These are phyloP conservation scores for Sepiola atlantica DNA, from an alignment of 2,888 invertebrate genomes.

Conservation along the genomic window DNA sequence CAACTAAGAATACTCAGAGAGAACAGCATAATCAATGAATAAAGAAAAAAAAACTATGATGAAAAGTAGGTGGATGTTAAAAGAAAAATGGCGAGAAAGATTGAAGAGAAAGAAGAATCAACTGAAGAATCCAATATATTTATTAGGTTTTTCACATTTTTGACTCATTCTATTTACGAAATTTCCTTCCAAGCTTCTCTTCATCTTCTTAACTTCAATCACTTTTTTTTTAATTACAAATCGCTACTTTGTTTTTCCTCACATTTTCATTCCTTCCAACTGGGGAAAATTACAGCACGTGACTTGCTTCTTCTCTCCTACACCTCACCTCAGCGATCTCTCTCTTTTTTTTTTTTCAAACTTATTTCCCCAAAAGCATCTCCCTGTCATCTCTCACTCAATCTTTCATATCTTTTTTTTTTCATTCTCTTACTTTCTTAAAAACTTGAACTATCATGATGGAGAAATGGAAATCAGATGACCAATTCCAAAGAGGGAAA, in stretches of 20 bases:
- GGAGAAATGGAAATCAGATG: slow-evolving; percentile 22
- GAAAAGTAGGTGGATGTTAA: background rate
- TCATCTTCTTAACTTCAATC: slow-evolving; percentile 11
- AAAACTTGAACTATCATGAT: background rate
- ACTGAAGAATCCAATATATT: background rate
- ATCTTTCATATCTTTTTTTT: background rate
- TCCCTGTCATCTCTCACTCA: background rate
- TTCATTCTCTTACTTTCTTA: background rate
- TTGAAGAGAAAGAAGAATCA: background rate
- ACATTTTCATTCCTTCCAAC: background rate
- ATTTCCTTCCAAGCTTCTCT: slow-evolving; percentile 2
- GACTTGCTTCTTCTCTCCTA: background rate
- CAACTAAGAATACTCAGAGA: background rate
- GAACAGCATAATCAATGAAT: background rate
- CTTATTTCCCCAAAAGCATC: background rate
- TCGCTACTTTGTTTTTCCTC: background rate
- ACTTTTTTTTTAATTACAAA: slow-evolving; percentile 12
- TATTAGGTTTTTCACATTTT: slow-evolving; percentile 32
- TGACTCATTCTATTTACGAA: slow-evolving; percentile 22
- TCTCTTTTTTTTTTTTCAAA: too few relatives aligned
- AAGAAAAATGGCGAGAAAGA: background rate
- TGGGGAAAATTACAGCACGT: background rate
- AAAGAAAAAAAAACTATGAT: background rate
- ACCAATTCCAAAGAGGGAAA: background rate
- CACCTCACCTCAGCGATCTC: background rate